Conservation (phyloP, 2,888 invertebrate genomes). For the Orgyia antiqua region DNA sequence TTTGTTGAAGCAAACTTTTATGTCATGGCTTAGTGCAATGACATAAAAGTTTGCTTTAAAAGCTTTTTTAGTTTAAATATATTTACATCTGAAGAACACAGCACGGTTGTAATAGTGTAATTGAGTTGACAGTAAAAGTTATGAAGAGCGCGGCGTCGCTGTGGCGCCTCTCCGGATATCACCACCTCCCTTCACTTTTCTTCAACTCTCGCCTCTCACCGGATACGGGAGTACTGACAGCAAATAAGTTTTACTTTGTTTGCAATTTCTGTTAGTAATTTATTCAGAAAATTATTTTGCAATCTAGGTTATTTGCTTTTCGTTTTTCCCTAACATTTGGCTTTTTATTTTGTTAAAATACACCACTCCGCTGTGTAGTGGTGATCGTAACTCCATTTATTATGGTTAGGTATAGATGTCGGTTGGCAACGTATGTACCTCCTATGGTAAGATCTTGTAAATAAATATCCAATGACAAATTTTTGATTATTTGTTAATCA, state of each 20-base stretch:
- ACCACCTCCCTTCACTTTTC: conserved; percentile 45
- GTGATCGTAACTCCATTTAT: not conserved
- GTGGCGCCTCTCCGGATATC: conserved; percentile 66
- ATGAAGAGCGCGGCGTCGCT: conserved; percentile 60
- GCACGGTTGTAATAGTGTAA: conserved; percentile 52
- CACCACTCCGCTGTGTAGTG: too few relatives aligned
- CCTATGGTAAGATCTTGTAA: too few relatives aligned
- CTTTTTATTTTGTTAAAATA: too few relatives aligned
- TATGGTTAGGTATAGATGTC: not conserved
- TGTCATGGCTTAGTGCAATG: too few relatives aligned
- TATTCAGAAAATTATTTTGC: conserved; percentile 16
- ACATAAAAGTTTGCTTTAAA: too few relatives aligned
- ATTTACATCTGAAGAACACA: too few relatives aligned
- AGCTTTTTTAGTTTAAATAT: too few relatives aligned
- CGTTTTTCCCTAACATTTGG: too few relatives aligned
- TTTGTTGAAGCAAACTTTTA: too few relatives aligned
- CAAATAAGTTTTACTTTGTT: conserved; percentile 29
- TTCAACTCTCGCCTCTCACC: conserved; percentile 36
- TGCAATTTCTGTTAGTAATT: conserved; percentile 20
- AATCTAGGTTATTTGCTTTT: not conserved
- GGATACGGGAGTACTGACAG: conserved; percentile 48
- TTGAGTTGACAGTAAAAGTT: conserved; percentile 71
- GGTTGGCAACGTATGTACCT: not conserved
- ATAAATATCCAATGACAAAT: not conserved
- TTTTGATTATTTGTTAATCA: too few relatives aligned